Evolutionary conservation across 2,888 invertebrate genomes (phyloP), one percentile per base, ranked within the genome.

Genomic region (Drosophila percnosoma): DNA sequence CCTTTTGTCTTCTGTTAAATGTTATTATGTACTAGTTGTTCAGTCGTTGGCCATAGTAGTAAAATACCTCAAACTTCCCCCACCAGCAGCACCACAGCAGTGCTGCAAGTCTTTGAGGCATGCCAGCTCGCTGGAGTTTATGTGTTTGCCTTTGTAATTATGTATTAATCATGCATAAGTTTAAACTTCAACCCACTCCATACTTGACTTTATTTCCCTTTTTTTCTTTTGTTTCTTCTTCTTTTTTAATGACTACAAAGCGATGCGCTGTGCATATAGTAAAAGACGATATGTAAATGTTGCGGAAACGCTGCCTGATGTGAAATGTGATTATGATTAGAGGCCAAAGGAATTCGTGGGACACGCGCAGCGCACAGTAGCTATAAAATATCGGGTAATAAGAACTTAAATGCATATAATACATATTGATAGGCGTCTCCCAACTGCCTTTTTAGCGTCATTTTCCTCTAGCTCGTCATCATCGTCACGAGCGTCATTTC

Each of bases 111-210:
- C 59, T 55, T 31, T 51, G 34, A 29, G 51, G 33, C 54, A 62
- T 40, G 68, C 53, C 53, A 59, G 48, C 59, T 31, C 15, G 55
- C 51, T 60, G 52, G 70, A 88, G 82, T 80, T 84, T 87, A 83
- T 89, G 89, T 75, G 87, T 84, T 89, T 87, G 83, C 68, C 84
- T 87, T 87, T 73, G 83, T 87, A 87, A 87, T 87, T 87, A 89
- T 77, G 84, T 87, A 87, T 87, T 87, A 89, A 87, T 87, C 87
- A 89, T 87, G 87, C 87, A 87, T 87, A 86, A 86, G 79, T 74
- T 83, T 69, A 78, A 82, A 82, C 75, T 72, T 45, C 51, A 51
- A 11, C 61, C 45, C 24, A 38, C 42, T 57, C 54, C 73, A 71
- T 66, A 34, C 13, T 33, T 45, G 21, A 55, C 27, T 55, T 55